Conservation (phyloP, 2,888 invertebrate genomes). For the Drosophila demipolita region DNA sequence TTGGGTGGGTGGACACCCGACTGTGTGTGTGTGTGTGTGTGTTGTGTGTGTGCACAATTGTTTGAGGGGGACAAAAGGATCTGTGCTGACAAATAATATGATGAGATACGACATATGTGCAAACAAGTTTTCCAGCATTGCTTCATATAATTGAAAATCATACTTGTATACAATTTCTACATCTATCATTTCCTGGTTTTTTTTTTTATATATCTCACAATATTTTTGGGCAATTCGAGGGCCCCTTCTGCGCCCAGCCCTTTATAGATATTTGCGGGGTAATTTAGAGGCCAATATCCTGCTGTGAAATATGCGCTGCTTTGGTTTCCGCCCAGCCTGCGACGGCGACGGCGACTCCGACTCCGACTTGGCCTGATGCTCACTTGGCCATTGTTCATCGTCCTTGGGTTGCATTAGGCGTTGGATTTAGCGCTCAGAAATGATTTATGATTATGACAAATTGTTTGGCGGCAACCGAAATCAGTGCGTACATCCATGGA, state of each 20-base stretch:
- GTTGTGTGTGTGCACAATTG: constrained; percentile 40
- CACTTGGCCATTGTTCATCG: constrained; percentile 58
- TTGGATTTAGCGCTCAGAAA: constrained; percentile 76
- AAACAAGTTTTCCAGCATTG: constrained; percentile 82
- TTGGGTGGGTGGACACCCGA: not conserved
- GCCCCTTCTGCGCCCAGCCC: constrained; percentile 27
- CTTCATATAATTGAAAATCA: constrained; percentile 84
- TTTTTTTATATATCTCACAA: constrained; percentile 32
- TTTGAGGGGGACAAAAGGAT: constrained; percentile 64
- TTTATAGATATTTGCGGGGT: constrained; percentile 74
- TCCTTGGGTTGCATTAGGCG: constrained; percentile 65
- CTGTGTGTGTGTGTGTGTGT: not conserved
- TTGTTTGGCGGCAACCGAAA: constrained; percentile 69
- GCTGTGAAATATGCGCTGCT: constrained; percentile 84
- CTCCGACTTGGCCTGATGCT: constrained; percentile 28
- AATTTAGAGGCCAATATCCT: constrained; percentile 84
- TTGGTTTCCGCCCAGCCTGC: constrained; percentile 63
- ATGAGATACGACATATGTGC: constrained; percentile 85
- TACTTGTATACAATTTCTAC: constrained; percentile 43
- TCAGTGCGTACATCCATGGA: constrained; percentile 24
- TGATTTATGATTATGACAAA: constrained; percentile 83
- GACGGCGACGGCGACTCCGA: constrained; percentile 12
- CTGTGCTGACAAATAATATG: constrained; percentile 84
- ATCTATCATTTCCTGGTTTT: not conserved
- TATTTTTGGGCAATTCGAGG: constrained; percentile 45